Base-by-base conservation (phyloP, 2,888 invertebrate species). In the Erebia epiphron region DNA sequence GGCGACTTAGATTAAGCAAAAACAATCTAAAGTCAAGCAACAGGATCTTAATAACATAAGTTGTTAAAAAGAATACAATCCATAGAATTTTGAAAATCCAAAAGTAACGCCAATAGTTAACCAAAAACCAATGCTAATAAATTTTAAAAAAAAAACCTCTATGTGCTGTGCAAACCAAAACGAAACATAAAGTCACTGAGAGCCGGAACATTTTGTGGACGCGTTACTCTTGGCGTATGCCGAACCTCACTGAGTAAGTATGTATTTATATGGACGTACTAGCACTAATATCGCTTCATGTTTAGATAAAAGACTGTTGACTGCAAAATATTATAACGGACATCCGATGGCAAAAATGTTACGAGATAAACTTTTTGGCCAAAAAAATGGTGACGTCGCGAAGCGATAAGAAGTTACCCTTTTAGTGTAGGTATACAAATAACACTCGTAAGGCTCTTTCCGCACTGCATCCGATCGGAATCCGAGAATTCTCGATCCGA, bases 241-340 rank as follows among this genome's bases (percentile, higher is more conserved):
- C 56, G 65, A 58, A 18, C 16, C 35, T 49, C 43, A 57, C 50
- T 67, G 57, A 41, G 66, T 41, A 11, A 41, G 66, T 41, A 11
- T 50, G 46, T 46, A 50, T 50, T 71, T 65, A 72, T 72, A 54
- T 54, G 75, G 76, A 77, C 76, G 78, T 71, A 60, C 68, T 72
- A 77, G 69, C 72, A 79, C 77, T 81, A 80, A 80, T 79, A 78
- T 70, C 69, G 72, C 71, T 76, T 77, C 43, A 79, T 72, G 73
- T 73, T 76, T 77, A 79, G 87, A 89, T 88, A 88, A 86, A 79
- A 80, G 85, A 80, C 75, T 87, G 78, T 86, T 85, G 84, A 86
- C 85, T 84, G 86, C 83, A 75, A 86, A 85, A 80, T 79, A 13
- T 46, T 46, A 80, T 82, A 79, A 78, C 80, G 74, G 75, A 76